These are phyloP conservation scores for Hylomyscus alleni DNA, from an alignment of 2,797 vertebrate species.

Conservation along the genomic window DNA sequence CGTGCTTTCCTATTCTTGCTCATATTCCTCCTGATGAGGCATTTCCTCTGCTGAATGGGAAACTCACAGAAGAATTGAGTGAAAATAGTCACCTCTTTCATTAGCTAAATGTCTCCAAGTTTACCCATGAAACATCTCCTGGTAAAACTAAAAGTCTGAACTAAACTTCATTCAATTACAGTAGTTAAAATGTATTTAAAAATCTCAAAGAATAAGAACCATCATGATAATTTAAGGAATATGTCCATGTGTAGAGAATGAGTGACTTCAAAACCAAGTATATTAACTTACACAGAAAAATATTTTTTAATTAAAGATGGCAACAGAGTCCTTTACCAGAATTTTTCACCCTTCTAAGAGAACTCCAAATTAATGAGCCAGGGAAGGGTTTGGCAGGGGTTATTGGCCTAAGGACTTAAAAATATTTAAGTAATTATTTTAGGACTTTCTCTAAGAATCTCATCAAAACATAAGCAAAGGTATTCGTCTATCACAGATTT, in stretches of 20 bases:
- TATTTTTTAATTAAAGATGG: constrained; percentile 30
- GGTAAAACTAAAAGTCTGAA: constrained; percentile 32
- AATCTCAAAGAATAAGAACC: constrained; percentile 18
- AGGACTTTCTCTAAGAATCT: constrained; percentile 41
- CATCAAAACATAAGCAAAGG: constrained; percentile 5
- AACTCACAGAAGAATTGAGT: not conserved
- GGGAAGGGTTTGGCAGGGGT: constrained; percentile 4
- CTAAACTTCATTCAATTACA: constrained; percentile 19
- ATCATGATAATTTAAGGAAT: not conserved
- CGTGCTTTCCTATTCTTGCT: not conserved
- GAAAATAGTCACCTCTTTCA: constrained; percentile 48
- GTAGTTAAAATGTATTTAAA: constrained; percentile 53
- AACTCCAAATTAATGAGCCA: constrained; percentile 3
- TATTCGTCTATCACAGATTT: not conserved
- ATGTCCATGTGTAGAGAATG: not conserved
- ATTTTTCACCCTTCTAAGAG: constrained; percentile 1
- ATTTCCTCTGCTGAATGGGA: not conserved
- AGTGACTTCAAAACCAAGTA: constrained; percentile 21
- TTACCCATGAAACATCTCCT: not conserved
- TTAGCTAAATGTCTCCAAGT: constrained; percentile 2
- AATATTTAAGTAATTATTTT: constrained; percentile 40
- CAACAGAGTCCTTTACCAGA: constrained; percentile 27
- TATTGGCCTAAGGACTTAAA: constrained; percentile 17
- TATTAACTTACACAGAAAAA: constrained; percentile 19
- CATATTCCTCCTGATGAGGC: not conserved